A percentile compares a stretch with the other conserved stretches of the same genome.
Evolutionary conservation across 2,888 invertebrate species (phyloP).

Genomic region (Meteorus cinctellus): DNA sequence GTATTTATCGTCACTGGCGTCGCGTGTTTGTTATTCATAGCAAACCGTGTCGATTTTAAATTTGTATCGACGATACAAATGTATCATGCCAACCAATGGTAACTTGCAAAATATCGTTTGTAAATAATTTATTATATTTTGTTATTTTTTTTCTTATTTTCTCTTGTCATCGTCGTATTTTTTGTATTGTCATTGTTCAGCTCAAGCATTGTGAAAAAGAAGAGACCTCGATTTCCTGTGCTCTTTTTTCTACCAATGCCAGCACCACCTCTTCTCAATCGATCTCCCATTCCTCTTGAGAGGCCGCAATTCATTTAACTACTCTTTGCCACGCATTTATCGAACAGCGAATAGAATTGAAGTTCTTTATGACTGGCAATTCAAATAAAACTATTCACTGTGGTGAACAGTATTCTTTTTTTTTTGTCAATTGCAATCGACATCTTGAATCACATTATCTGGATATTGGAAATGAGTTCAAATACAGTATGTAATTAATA

Average conservation of each 20-base stretch:
- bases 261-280: not conserved
- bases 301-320: constrained; percentile 20
- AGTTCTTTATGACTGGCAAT: constrained; percentile 15
- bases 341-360: not conserved
- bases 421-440: not conserved
- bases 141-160: not conserved
- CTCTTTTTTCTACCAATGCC: constrained; percentile 11
- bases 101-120: not conserved
- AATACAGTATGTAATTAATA: not conserved
- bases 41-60: constrained; percentile 21
- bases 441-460: not conserved
- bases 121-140: not conserved
- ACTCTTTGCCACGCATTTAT: constrained; percentile 30
- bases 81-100: constrained; percentile 26
- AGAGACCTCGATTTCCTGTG: constrained; percentile 24
- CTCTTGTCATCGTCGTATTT: not conserved
- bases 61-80: constrained; percentile 10
- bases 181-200: not conserved
- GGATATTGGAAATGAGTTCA: not conserved
- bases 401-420: not conserved
- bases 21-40: not conserved
- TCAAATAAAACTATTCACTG: not conserved
- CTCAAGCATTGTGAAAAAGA: not conserved
- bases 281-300: constrained; percentile 20
- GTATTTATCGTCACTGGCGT: constrained; percentile 19